These are phyloP conservation scores for Eurosta solidaginis DNA, from an alignment of 1,140 invertebrate species.

Conservation along the genomic window DNA sequence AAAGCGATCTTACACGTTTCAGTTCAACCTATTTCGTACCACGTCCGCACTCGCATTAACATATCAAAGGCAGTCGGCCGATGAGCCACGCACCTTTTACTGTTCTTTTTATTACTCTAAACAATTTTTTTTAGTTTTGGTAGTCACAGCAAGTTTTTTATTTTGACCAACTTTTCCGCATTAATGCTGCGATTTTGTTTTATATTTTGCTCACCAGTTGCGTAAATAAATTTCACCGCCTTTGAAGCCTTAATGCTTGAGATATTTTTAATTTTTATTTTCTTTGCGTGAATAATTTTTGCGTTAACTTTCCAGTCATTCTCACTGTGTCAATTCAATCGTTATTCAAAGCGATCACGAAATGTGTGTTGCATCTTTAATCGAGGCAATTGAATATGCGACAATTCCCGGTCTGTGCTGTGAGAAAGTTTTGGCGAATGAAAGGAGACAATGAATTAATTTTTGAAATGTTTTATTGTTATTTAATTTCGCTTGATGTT, in stretches of 20 bases:
- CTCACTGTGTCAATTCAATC: conserved; percentile 11
- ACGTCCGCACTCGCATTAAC: too few species aligned
- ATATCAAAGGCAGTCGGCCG: too few species aligned
- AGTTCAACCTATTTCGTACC: too few species aligned
- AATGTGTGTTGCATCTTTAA: conserved; percentile 8
- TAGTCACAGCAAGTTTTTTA: too few species aligned
- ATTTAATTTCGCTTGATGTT: background rate
- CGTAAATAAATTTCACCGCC: background rate
- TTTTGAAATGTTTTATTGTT: background rate
- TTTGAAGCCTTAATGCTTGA: background rate
- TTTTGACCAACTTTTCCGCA: too few species aligned
- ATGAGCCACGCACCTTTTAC: too few species aligned
- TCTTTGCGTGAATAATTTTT: background rate
- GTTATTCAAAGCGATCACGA: background rate
- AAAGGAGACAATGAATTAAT: background rate
- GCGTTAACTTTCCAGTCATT: background rate
- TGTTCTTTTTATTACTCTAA: too few species aligned
- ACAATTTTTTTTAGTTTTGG: too few species aligned
- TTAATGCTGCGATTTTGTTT: background rate
- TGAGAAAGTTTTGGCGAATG: background rate
- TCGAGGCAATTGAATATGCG: background rate
- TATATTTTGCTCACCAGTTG: background rate
- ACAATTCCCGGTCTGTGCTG: too few species aligned
- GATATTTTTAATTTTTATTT: background rate
- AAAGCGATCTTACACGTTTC: too few species aligned